Percentiles rank a stretch among this genome's conserved stretches.
Conservation (phyloP, 1,140 invertebrate species). For the Drosophila truncata region DNA sequence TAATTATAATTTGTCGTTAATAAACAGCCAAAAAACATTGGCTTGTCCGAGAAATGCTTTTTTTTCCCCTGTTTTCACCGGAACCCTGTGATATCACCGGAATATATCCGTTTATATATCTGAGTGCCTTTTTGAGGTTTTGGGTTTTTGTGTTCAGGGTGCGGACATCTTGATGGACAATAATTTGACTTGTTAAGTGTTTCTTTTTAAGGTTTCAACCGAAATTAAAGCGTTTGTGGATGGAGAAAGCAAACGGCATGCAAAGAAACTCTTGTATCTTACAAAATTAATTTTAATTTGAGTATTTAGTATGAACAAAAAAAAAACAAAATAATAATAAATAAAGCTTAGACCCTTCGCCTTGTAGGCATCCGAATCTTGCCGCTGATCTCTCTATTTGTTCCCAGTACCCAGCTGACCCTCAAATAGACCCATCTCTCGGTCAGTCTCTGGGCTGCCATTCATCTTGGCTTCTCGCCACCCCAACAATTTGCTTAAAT, state of each 20-base stretch:
- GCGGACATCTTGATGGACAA: conserved; percentile 75
- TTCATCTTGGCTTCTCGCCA: conserved; percentile 42
- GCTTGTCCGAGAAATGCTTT: background rate
- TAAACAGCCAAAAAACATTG: conserved; percentile 54
- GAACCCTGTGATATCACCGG: conserved; percentile 33
- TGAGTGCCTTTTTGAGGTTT: conserved; percentile 18
- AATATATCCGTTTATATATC: conserved; percentile 29
- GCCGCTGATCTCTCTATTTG: conserved; percentile 18
- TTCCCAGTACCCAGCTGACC: conserved; percentile 5
- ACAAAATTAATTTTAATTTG: background rate
- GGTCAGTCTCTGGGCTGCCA: conserved; percentile 7
- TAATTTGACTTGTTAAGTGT: conserved; percentile 45
- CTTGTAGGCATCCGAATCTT: background rate
- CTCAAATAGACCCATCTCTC: conserved; percentile 15
- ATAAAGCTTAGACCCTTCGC: background rate
- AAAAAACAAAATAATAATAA: background rate
- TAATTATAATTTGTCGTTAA: conserved; percentile 84
- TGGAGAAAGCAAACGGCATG: background rate
- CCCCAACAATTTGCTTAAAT: conserved; percentile 52
- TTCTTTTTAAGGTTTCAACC: conserved; percentile 16
- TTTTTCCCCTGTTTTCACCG: conserved; percentile 3
- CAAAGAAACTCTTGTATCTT: background rate
- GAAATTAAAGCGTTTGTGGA: conserved; percentile 15
- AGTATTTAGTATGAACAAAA: background rate
- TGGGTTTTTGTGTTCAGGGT: conserved; percentile 40